phyloP scores from a whole-genome alignment of 2,888 invertebrate species.

The Allacma fusca region DNA sequence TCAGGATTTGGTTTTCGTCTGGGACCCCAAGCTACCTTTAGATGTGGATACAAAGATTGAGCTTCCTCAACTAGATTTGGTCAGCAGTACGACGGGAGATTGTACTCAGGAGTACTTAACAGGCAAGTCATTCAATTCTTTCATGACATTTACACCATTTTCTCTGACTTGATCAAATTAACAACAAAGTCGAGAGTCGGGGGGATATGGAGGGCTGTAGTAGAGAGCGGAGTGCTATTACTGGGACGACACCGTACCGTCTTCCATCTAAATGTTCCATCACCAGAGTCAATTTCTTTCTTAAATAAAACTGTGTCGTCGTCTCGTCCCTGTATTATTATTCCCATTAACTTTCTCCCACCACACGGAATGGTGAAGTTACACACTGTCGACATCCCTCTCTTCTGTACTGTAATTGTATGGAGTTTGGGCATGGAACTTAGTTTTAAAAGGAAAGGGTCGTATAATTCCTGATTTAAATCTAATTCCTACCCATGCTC shows the following conservation, averaged over 20 bases:
- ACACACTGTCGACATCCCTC: too few species aligned
- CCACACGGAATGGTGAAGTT: too few species aligned
- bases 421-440: too few species aligned
- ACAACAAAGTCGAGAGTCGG: not conserved
- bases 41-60: slow-evolving; percentile 63
- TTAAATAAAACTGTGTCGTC: too few species aligned
- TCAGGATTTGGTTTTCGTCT: slow-evolving; percentile 65
- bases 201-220: too few species aligned
- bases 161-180: not conserved
- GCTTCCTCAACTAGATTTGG: slow-evolving; percentile 65
- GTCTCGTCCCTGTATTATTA: too few species aligned
- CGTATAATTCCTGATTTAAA: not conserved
- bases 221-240: too few species aligned
- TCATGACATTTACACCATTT: not conserved
- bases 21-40: slow-evolving; percentile 63
- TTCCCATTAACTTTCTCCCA: too few species aligned
- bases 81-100: slow-evolving; percentile 63
- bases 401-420: too few species aligned
- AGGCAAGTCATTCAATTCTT: slow-evolving; percentile 58
- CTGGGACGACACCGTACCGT: too few species aligned
- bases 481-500: not conserved
- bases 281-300: too few species aligned
- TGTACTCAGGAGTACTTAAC: slow-evolving; percentile 64
- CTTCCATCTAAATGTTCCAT: too few species aligned
- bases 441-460: not conserved